Evolutionary conservation across 2,113 vertebrate genomes (phyloP).

Genomic region (Cephalophus harveyi): DNA sequence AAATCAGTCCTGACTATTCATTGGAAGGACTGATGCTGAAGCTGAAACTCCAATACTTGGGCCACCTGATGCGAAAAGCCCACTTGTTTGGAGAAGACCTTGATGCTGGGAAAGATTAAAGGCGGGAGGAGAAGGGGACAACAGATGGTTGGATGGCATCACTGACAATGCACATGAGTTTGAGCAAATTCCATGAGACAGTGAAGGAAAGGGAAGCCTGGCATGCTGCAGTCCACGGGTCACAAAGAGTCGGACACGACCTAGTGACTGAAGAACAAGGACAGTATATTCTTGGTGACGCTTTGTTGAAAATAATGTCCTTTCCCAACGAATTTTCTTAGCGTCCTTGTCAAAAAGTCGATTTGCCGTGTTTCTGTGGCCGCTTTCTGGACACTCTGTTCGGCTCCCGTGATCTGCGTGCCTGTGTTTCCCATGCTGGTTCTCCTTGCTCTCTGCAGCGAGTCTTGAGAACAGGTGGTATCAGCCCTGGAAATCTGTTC

Average conservation of each 20-base stretch:
- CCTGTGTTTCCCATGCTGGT: fast-evolving
- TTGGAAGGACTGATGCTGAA: neutral
- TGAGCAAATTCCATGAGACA: neutral
- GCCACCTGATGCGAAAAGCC: neutral
- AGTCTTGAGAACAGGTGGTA: fast-evolving
- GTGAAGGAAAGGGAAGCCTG: neutral
- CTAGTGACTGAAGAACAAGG: neutral
- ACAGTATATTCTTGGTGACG: neutral
- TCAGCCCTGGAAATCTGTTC: neutral
- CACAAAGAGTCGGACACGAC: neutral
- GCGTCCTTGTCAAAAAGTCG: neutral
- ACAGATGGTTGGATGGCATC: neutral
- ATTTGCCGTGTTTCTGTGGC: fast-evolving
- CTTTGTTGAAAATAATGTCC: neutral
- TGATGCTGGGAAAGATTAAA: neutral
- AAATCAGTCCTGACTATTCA: neutral
- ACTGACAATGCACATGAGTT: neutral
- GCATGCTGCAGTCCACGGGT: fast-evolving
- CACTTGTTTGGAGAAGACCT: neutral
- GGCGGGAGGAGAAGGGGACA: neutral
- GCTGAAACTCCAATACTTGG: neutral
- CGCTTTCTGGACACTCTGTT: fast-evolving
- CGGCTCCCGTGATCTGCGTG: fast-evolving
- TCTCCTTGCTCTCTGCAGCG: too few relatives aligned
- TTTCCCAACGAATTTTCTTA: neutral